Evolutionary conservation across 1,140 invertebrate genomes (phyloP).

Genomic region (Platorchestia sp.): DNA sequence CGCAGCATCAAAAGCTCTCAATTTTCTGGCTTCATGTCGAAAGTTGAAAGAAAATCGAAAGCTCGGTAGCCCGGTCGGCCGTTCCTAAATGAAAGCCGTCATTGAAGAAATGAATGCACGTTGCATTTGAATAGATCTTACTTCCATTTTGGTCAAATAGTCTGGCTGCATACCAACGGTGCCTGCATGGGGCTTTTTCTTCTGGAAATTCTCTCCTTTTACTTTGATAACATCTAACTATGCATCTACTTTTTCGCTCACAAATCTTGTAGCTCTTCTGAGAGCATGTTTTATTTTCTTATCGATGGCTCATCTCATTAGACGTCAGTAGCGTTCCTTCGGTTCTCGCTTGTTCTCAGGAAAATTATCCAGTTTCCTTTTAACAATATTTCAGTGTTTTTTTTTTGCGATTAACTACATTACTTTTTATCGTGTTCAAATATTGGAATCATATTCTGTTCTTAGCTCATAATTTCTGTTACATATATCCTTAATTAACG

Average conservation of each 20-base stretch:
- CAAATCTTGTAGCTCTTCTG: background rate
- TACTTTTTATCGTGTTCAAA: background rate
- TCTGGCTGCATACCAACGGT: background rate
- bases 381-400: background rate
- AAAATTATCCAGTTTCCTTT: no score
- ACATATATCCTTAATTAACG: no score
- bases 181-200: background rate
- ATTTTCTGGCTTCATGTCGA: background rate
- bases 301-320: background rate
- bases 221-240: background rate
- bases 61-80: background rate
- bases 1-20: background rate
- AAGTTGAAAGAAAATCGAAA: slow-evolving; percentile 1
- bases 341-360: no score
- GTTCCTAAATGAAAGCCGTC: background rate
- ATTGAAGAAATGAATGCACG: background rate
- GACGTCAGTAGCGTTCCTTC: no score
- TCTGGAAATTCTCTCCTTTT: background rate
- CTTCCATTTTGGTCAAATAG: background rate
- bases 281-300: background rate
- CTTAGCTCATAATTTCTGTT: no score
- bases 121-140: background rate
- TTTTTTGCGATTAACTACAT: background rate
- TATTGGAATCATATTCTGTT: no score
- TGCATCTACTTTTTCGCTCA: background rate